A percentile compares a stretch with the other conserved stretches of the same genome.
phyloP scores from a whole-genome alignment of 2,888 invertebrate genomes.

The Sinhomidia bicolor region DNA sequence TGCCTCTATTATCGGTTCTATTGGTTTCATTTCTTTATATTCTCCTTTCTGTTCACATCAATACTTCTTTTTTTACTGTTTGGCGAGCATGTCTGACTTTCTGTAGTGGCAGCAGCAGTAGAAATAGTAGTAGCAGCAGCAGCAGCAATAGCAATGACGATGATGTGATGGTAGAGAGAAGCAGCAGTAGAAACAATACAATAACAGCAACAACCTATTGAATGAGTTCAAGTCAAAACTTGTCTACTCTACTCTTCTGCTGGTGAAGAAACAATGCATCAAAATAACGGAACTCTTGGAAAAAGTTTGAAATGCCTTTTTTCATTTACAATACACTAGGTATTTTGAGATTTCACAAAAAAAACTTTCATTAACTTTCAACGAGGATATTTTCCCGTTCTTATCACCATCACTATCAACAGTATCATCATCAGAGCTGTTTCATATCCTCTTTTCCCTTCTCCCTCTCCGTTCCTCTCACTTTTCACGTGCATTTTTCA shows the following conservation, averaged over 20 bases:
- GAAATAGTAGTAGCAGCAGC: background rate
- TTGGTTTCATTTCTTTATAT: constrained; percentile 42
- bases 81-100: constrained; percentile 12
- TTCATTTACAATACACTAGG: constrained; percentile 44
- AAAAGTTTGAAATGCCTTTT: constrained; percentile 51
- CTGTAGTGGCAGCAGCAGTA: background rate
- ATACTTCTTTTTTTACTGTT: constrained; percentile 38
- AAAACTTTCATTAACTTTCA: constrained; percentile 66
- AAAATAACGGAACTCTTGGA: constrained; percentile 24
- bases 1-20: constrained; percentile 47
- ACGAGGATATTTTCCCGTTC: constrained; percentile 35
- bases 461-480: constrained; percentile 3
- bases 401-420: constrained; percentile 31
- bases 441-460: constrained; percentile 40
- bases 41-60: constrained; percentile 21
- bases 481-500: constrained; percentile 8
- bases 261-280: constrained; percentile 36
- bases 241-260: background rate
- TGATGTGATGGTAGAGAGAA: background rate
- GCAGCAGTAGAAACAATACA: background rate
- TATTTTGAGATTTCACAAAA: constrained; percentile 69
- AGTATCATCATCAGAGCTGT: constrained; percentile 36
- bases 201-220: background rate
- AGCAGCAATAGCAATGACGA: background rate
- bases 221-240: no score